Evolutionary conservation across 1,140 invertebrate genomes (phyloP).

Genomic region (Halesus radiatus): DNA sequence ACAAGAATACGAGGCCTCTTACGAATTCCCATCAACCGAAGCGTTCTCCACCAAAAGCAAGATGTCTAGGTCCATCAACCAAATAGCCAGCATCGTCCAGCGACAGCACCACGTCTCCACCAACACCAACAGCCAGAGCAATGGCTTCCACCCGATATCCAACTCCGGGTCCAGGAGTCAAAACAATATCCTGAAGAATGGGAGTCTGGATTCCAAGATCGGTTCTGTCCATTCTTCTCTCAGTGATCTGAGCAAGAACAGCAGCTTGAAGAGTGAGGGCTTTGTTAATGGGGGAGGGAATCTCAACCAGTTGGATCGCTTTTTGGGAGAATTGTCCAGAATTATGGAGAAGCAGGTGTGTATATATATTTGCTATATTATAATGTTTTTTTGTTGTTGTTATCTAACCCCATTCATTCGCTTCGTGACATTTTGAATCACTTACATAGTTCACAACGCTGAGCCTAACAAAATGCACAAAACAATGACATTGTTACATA

Average conservation of each 20-base stretch:
- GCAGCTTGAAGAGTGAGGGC: conserved; percentile 60
- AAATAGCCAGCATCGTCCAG: conserved; percentile 54
- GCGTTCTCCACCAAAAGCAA: conserved; percentile 54
- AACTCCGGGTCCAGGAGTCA: conserved; percentile 62
- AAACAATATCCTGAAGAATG: conserved; percentile 61
- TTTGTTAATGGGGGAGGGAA: conserved; percentile 67
- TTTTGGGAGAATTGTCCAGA: conserved; percentile 75
- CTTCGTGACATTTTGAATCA: too few relatives aligned
- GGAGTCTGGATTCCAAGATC: conserved; percentile 53
- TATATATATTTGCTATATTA: background rate
- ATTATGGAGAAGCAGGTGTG: conserved; percentile 73
- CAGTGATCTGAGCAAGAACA: conserved; percentile 60
- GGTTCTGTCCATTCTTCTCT: conserved; percentile 62
- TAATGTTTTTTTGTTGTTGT: background rate
- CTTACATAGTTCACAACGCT: too few relatives aligned
- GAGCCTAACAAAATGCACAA: too few relatives aligned
- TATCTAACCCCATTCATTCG: too few relatives aligned
- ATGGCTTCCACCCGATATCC: too few relatives aligned
- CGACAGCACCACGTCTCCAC: conserved; percentile 31
- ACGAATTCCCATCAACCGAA: conserved; percentile 60
- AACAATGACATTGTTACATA: too few relatives aligned
- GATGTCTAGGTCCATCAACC: conserved; percentile 55
- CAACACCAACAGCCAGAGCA: background rate
- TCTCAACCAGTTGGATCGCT: conserved; percentile 76
- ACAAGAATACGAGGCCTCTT: conserved; percentile 63